A percentile compares a stretch with the other conserved stretches of the same genome.
Conservation (phyloP, 2,113 vertebrate genomes). For the Peromyscus polionotus region DNA sequence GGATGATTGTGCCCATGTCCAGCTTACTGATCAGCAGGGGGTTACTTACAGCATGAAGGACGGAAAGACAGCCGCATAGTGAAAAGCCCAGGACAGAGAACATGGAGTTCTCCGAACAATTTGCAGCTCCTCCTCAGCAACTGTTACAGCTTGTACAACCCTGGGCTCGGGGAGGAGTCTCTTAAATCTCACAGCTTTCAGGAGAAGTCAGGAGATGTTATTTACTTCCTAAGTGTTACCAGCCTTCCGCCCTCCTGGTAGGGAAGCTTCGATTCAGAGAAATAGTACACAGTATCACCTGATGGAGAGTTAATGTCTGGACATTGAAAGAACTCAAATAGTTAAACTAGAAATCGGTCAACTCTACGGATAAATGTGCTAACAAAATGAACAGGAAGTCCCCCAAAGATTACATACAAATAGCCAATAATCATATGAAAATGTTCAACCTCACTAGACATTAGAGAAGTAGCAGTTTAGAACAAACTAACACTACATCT, state of each 20-base stretch:
- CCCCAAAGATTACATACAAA: too few species aligned
- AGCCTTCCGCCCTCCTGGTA: background rate
- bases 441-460: background rate
- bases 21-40: background rate
- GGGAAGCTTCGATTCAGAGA: background rate
- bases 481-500: background rate
- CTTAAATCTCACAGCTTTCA: background rate
- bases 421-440: background rate
- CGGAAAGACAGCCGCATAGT: background rate
- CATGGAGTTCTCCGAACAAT: background rate
- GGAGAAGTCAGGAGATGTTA: background rate
- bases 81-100: background rate
- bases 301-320: background rate
- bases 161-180: background rate
- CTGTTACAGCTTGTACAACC: background rate
- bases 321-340: background rate
- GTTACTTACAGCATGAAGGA: background rate
- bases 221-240: background rate
- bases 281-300: background rate
- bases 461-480: background rate
- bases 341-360: background rate
- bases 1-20: background rate
- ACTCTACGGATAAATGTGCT: background rate
- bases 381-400: background rate
- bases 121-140: background rate